Evolutionary conservation across 2,797 vertebrate species (phyloP), one percentile per base, ranked within the genome.

Genomic region (Xyrichtys novacula): DNA sequence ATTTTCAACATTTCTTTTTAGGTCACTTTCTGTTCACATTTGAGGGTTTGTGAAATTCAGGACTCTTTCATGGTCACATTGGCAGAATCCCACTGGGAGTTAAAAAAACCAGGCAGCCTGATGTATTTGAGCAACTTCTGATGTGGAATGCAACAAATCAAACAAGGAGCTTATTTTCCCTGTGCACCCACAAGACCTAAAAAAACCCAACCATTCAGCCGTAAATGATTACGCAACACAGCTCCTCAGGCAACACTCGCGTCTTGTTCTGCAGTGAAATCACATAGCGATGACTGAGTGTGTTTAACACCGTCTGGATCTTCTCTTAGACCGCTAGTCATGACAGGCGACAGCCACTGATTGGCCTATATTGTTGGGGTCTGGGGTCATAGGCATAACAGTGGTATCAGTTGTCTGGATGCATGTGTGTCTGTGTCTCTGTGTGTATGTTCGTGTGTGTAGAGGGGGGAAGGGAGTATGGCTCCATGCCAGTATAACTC

Each of bases 141-240:
- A n/a, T 31, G 15, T n/a, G 32, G 1, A 22, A 43, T 72, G 48
- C 58, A 80, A 78, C 19, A 76, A 48, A 68, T 16, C 34, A 46
- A 73, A 81, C 83, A 81, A 82, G 67, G 64, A 74, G 50, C 55
- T 79, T 81, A 67, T 81, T 78, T 81, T 80, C 44, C 28, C 7
- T 4, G 22, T 14, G 14, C 47, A 39, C 42, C 59, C 42, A 25
- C 19, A 50, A 64, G 46, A 71, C 55, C 40, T 19, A 76, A 46
- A 63, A 76, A n/a, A 73, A 63, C 52, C 17, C 67, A 19, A 64
- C 61, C 44, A 52, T 79, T 86, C 64, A 75, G 74, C 71, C 60
- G 68, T 65, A 58, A 55, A 53, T 7, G 46, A 74, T 90, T 88
- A 68, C 3, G 71, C 54, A 90, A 89, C 78, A 34, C 42, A 36